phyloP scores from a whole-genome alignment of 2,797 vertebrate genomes.

The Rhincodon typus region DNA sequence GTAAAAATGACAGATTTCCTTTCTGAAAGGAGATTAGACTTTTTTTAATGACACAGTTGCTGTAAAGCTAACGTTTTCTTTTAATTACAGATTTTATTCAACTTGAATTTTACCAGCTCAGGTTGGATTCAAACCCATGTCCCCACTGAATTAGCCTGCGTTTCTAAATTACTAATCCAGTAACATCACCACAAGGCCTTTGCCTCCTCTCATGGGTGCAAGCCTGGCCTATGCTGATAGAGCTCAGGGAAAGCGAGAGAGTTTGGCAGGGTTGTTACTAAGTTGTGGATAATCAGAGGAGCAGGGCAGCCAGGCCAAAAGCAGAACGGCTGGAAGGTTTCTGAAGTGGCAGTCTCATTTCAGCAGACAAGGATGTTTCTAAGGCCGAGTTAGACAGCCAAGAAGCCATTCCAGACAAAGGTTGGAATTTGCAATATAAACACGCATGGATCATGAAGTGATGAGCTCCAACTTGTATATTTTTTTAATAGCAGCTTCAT shows the following conservation, averaged over 20 bases:
- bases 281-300: background rate
- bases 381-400: background rate
- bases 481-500: background rate
- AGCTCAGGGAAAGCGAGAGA: background rate
- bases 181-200: too few relatives aligned
- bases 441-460: background rate
- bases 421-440: background rate
- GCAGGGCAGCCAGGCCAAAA: background rate
- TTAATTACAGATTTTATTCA: too few relatives aligned
- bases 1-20: too few relatives aligned
- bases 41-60: too few relatives aligned
- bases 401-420: background rate
- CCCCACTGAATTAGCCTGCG: too few relatives aligned
- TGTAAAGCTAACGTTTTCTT: too few relatives aligned
- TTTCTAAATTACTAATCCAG: too few relatives aligned
- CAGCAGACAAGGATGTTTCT: background rate
- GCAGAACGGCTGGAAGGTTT: background rate
- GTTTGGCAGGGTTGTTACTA: background rate
- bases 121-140: too few relatives aligned
- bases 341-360: background rate
- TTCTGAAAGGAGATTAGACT: too few relatives aligned
- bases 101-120: too few relatives aligned
- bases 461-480: background rate
- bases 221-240: background rate
- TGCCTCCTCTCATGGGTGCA: too few relatives aligned